Evolutionary conservation across 2,113 vertebrate species (phyloP).

Genomic region (Paramisgurnus dabryanus): DNA sequence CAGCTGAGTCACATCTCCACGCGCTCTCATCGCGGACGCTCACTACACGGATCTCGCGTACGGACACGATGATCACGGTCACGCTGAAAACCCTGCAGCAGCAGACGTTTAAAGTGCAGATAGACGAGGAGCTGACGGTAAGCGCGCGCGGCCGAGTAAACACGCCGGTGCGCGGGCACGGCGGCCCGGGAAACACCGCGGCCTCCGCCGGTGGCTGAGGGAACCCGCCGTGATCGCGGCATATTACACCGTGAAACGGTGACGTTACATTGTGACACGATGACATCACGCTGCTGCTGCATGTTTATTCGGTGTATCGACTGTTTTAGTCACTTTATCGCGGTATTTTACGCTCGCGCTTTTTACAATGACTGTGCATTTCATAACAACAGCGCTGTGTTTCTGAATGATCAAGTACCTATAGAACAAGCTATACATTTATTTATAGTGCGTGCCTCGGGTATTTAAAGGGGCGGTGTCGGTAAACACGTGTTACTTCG

Average conservation of each 20-base stretch:
- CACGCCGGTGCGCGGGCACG: constrained; percentile 55
- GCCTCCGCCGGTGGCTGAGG: constrained; percentile 39
- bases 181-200: constrained; percentile 46
- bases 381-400: too few relatives aligned
- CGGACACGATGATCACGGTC: constrained; percentile 71
- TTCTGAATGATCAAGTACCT: too few relatives aligned
- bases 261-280: too few relatives aligned
- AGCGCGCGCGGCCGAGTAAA: constrained; percentile 67
- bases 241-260: background rate
- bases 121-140: constrained; percentile 74
- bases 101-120: constrained; percentile 76
- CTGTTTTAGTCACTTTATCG: background rate
- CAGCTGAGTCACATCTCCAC: constrained; percentile 77
- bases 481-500: too few relatives aligned
- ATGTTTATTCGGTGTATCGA: background rate
- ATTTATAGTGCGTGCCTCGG: too few relatives aligned
- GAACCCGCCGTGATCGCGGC: background rate
- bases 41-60: constrained; percentile 4
- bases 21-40: constrained; percentile 47
- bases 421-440: too few relatives aligned
- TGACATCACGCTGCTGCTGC: background rate
- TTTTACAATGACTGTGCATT: too few relatives aligned
- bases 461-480: too few relatives aligned
- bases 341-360: background rate
- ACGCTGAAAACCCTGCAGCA: constrained; percentile 79